phyloP scores from a whole-genome alignment of 2,797 vertebrate species.

The Hippoglossus hippoglossus region DNA sequence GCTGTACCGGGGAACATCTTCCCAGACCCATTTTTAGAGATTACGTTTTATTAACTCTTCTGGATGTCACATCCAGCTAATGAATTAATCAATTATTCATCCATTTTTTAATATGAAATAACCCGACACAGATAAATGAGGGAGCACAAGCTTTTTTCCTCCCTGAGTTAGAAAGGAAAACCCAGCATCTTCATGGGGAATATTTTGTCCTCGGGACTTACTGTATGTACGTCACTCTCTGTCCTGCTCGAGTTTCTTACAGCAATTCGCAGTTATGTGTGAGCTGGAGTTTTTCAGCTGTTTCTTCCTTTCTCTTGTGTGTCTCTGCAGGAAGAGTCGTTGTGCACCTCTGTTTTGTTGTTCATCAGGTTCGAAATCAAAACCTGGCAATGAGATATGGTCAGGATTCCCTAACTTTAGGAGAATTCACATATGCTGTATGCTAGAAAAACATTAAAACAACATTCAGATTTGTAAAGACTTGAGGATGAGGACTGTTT shows the following conservation, averaged over 20 bases:
- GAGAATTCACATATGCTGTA: not conserved
- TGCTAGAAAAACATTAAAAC: not conserved
- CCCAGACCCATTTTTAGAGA: conserved; percentile 80
- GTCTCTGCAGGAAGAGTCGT: too few relatives aligned
- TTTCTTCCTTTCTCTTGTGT: too few relatives aligned
- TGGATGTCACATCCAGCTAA: conserved; percentile 75
- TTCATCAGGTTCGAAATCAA: too few relatives aligned
- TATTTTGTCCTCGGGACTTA: conserved; percentile 19
- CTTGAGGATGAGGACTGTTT: not conserved
- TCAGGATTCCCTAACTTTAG: not conserved
- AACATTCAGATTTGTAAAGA: not conserved
- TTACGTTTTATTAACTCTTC: conserved; percentile 76
- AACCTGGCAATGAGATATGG: too few relatives aligned
- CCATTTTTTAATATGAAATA: conserved; percentile 66
- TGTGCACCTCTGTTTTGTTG: too few relatives aligned
- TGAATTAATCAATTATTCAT: conserved; percentile 85
- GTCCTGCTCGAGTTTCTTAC: not conserved
- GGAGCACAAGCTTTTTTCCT: conserved; percentile 28
- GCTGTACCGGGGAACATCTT: conserved; percentile 61
- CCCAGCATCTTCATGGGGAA: conserved; percentile 29
- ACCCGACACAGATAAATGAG: conserved; percentile 68
- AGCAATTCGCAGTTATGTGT: too few relatives aligned
- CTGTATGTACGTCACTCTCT: conserved; percentile 9
- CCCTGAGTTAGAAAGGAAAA: conserved; percentile 44
- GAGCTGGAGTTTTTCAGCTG: too few relatives aligned